These are phyloP conservation scores for Siderastrea siderea DNA, from an alignment of 92 coral and sea anemone genomes.

Conservation along the genomic window DNA sequence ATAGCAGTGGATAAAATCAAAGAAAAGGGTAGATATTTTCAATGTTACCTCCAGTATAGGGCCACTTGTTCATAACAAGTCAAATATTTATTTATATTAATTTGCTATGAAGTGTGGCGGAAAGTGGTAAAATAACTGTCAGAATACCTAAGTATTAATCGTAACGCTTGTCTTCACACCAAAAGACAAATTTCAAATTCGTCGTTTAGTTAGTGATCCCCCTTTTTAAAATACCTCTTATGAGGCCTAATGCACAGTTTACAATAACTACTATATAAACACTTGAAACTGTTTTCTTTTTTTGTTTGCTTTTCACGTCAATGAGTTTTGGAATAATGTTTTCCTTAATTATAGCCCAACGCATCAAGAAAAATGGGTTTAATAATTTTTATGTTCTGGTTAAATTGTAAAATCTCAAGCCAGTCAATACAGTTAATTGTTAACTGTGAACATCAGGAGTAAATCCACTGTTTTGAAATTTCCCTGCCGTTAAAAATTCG, in stretches of 20 bases:
- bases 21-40: background rate
- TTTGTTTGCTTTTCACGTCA: background rate
- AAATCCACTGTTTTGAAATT: background rate
- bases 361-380: background rate
- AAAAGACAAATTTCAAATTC: background rate
- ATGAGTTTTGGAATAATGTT: background rate
- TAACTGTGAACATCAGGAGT: background rate
- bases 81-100: conserved; percentile 26
- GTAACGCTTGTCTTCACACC: background rate
- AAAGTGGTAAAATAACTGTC: background rate
- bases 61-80: conserved; percentile 9
- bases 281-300: conserved; percentile 1
- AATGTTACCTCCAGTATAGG: background rate
- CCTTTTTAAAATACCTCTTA: background rate
- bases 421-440: background rate
- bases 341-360: background rate
- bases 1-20: background rate
- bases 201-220: background rate
- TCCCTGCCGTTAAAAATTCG: background rate
- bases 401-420: conserved; percentile 2
- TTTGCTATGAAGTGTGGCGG: background rate
- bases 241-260: background rate
- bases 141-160: background rate
- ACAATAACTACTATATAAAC: background rate
- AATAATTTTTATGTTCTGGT: conserved; percentile 16